phyloP scores from a whole-genome alignment of 2,113 vertebrate genomes.

The Cariama cristata region DNA sequence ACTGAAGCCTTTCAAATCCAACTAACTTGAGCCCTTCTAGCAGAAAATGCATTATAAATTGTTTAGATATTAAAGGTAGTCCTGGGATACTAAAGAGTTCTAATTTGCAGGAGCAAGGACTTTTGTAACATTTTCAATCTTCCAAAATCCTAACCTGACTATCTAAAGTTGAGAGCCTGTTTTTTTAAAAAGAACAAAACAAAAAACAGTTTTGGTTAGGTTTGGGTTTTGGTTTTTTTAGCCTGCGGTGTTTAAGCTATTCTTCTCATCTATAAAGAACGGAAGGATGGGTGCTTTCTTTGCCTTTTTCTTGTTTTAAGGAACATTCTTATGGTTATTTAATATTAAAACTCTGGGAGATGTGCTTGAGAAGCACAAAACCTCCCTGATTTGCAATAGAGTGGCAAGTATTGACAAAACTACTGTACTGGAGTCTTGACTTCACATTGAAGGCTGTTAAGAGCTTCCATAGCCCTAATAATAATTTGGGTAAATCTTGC shows the following conservation, averaged over 20 bases:
- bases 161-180: background rate
- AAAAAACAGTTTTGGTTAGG: background rate
- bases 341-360: background rate
- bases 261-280: background rate
- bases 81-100: background rate
- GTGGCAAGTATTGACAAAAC: background rate
- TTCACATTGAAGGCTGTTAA: background rate
- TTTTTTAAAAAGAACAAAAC: background rate
- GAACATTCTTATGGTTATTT: background rate
- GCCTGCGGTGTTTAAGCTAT: background rate
- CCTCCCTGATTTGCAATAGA: fast-evolving
- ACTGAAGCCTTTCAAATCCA: background rate
- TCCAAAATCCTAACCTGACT: background rate
- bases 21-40: background rate
- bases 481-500: background rate
- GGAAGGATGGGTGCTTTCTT: background rate
- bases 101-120: background rate
- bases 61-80: background rate
- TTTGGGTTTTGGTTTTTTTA: background rate
- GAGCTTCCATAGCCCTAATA: background rate
- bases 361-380: background rate
- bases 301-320: background rate
- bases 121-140: background rate
- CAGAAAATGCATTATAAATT: background rate
- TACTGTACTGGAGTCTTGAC: background rate